Conservation (phyloP, 2,113 vertebrate genomes). For the Scolopax mira region DNA sequence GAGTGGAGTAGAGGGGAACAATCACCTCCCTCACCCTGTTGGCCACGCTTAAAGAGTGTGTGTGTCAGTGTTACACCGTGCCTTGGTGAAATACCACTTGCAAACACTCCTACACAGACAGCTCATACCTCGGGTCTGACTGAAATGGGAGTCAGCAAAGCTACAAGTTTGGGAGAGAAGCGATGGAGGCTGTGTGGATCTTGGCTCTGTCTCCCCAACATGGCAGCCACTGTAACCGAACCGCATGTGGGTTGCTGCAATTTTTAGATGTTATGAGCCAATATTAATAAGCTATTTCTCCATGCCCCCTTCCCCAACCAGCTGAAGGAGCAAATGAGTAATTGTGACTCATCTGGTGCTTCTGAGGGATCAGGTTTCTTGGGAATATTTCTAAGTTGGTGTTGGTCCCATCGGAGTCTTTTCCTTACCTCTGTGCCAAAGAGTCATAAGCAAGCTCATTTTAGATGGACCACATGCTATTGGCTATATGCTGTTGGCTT, state of each 20-base stretch:
- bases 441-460: background rate
- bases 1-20: too few species aligned
- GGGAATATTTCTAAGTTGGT: background rate
- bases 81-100: background rate
- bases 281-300: background rate
- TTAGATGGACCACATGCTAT: background rate
- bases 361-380: background rate
- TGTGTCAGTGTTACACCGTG: background rate
- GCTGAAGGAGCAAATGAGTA: conserved; percentile 17
- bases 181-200: background rate
- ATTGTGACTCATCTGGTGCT: conserved; percentile 31
- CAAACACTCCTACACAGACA: conserved; percentile 37
- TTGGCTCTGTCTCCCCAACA: background rate
- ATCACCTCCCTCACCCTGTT: too few species aligned
- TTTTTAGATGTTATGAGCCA: background rate
- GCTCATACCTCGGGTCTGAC: background rate
- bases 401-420: background rate
- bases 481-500: background rate
- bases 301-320: background rate
- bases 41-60: background rate
- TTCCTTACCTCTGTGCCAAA: background rate
- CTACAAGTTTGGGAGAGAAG: background rate
- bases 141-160: accelerated
- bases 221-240: background rate
- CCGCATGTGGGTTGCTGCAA: background rate